Evolutionary conservation across 2,888 invertebrate genomes (phyloP).

Genomic region (Geophilus truncorum): DNA sequence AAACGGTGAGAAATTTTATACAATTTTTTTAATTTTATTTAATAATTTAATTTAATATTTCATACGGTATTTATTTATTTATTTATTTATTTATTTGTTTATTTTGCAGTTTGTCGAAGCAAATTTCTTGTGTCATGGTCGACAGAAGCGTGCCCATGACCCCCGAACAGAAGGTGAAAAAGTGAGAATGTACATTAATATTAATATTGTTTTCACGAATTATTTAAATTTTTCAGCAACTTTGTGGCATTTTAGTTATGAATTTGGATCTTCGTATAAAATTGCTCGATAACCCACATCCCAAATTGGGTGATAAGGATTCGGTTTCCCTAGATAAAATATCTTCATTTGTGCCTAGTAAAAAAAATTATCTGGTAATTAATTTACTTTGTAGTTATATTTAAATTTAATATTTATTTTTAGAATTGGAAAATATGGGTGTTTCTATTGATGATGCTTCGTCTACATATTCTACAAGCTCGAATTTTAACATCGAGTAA

Average conservation of each 20-base stretch:
- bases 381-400: neutral
- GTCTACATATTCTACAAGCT: too few species aligned
- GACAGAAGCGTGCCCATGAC: neutral
- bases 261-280: neutral
- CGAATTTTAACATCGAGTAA: neutral
- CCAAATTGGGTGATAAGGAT: neutral
- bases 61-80: too few species aligned
- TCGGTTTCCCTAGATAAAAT: neutral
- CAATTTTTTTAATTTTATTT: too few species aligned
- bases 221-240: neutral
- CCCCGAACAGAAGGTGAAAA: neutral
- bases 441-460: neutral
- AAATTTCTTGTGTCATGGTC: neutral
- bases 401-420: neutral
- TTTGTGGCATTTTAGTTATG: neutral
- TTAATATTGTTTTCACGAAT: too few species aligned
- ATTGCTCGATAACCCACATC: neutral
- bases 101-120: neutral
- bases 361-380: neutral
- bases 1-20: conserved; percentile 9
- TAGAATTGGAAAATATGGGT: neutral
- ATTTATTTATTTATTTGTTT: too few species aligned
- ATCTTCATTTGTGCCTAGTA: neutral
- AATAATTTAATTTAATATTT: too few species aligned
- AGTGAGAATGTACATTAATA: neutral